These are phyloP conservation scores for Gymnosoma rotundatum DNA, from an alignment of 2,888 invertebrate species.

Conservation along the genomic window DNA sequence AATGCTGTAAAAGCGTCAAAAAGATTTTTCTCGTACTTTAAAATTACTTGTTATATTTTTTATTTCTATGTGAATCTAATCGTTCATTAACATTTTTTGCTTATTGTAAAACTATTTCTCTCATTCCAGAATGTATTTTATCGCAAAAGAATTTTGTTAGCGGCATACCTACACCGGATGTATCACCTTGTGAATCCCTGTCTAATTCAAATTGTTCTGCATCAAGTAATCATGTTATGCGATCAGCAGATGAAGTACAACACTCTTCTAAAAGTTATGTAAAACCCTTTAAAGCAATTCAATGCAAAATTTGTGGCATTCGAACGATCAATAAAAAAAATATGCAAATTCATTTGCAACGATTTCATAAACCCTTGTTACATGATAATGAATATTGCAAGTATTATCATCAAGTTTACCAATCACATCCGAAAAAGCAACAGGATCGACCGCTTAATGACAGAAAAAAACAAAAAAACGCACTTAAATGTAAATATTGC, in stretches of 20 bases:
- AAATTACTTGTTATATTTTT: no score
- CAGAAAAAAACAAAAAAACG: not conserved
- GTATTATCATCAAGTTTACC: not conserved
- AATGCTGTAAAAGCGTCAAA: no score
- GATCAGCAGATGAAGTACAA: not conserved
- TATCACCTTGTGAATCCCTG: constrained; percentile 22
- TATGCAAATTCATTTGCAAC: constrained; percentile 14
- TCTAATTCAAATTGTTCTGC: not conserved
- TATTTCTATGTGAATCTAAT: not conserved
- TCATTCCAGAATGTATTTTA: not conserved
- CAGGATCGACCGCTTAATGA: not conserved
- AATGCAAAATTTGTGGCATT: constrained; percentile 18
- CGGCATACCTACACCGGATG: constrained; percentile 12
- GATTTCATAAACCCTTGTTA: not conserved
- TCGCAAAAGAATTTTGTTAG: not conserved
- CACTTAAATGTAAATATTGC: constrained; percentile 30
- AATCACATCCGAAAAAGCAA: not conserved
- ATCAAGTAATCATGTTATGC: not conserved
- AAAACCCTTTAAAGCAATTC: not conserved
- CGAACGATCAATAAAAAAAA: constrained; percentile 14
- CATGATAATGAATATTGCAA: not conserved
- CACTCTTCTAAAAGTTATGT: not conserved
- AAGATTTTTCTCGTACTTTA: no score
- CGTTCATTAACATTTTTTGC: no score
- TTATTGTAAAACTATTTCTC: not conserved